Evolutionary conservation across 2,888 invertebrate genomes (phyloP).

Genomic region (Bedellia somnulentella): DNA sequence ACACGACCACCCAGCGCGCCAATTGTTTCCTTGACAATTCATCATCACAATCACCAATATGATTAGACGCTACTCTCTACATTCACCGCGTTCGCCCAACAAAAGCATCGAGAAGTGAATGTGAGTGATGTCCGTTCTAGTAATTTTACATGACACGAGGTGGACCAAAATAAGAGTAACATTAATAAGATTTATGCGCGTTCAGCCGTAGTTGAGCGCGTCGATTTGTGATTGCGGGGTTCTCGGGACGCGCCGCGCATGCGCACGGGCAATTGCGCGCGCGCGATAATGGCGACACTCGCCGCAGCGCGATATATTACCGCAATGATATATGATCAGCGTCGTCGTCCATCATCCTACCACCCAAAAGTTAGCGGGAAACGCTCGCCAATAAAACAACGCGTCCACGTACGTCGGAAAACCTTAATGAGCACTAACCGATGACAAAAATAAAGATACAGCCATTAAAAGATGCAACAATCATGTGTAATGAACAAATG

Average conservation of each 20-base stretch:
- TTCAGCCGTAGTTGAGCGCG: conserved; percentile 44
- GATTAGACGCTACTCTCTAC: too few species aligned
- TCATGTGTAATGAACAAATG: too few species aligned
- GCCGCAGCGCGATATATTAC: conserved; percentile 53
- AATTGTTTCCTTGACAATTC: too few species aligned
- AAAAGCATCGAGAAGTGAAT: conserved; percentile 21
- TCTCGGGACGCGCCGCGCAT: conserved; percentile 17
- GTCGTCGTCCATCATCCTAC: conserved; percentile 55
- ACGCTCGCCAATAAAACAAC: conserved; percentile 38
- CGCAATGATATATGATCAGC: conserved; percentile 53
- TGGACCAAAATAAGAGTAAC: conserved; percentile 48
- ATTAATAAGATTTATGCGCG: conserved; percentile 54
- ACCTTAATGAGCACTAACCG: conserved; percentile 55
- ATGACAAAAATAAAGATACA: conserved; percentile 52
- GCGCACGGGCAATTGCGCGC: conserved; percentile 43
- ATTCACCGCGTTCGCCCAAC: too few species aligned
- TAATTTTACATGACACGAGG: conserved; percentile 39
- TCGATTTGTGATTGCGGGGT: conserved; percentile 51
- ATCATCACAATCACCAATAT: too few species aligned
- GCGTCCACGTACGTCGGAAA: conserved; percentile 25
- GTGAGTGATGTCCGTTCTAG: conserved; percentile 24
- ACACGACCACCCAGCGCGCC: conserved; percentile 42
- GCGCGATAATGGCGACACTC: conserved; percentile 60
- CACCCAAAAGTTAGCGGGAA: conserved; percentile 60
- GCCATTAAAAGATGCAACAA: too few species aligned